These are phyloP conservation scores for Acrocyrtus sp. DNA, from an alignment of 2,888 invertebrate genomes.

Conservation along the genomic window DNA sequence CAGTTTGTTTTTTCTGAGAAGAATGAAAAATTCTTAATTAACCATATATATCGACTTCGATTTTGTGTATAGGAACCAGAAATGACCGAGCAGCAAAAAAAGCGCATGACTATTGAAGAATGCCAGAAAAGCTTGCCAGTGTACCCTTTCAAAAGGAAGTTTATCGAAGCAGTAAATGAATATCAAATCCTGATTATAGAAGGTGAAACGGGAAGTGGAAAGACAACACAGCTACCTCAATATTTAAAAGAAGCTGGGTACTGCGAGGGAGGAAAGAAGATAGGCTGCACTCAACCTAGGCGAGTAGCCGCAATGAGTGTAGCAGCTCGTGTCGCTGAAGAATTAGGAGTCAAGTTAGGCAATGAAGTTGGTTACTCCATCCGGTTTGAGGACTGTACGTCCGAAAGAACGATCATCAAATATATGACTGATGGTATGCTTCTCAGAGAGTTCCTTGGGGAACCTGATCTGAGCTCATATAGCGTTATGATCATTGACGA, in stretches of 20 bases:
- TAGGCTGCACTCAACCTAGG: conserved; percentile 94
- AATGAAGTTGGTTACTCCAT: conserved; percentile 88
- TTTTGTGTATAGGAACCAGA: conserved; percentile 69
- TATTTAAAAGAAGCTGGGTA: conserved; percentile 95
- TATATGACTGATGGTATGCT: conserved; percentile 99
- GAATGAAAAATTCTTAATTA: background rate
- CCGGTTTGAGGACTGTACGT: conserved; percentile 99
- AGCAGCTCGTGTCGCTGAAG: conserved; percentile 96
- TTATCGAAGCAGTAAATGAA: conserved; percentile 90
- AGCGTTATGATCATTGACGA: conserved; percentile 99
- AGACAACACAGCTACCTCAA: conserved; percentile 99
- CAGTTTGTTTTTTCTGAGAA: background rate
- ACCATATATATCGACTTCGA: background rate
- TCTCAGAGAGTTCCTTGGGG: conserved; percentile 95
- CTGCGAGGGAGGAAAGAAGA: conserved; percentile 77
- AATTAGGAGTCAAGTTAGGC: conserved; percentile 96
- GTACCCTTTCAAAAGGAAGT: conserved; percentile 87
- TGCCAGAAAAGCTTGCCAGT: conserved; percentile 93
- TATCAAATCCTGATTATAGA: conserved; percentile 94
- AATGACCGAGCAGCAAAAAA: conserved; percentile 76
- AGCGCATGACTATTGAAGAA: conserved; percentile 86
- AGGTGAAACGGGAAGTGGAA: conserved; percentile 99
- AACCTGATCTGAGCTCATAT: conserved; percentile 95
- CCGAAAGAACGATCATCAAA: conserved; percentile 92
- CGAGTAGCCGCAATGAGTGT: conserved; percentile 99